These are phyloP conservation scores for Garrulus glandarius DNA, from an alignment of 2,797 vertebrate genomes.

Conservation along the genomic window DNA sequence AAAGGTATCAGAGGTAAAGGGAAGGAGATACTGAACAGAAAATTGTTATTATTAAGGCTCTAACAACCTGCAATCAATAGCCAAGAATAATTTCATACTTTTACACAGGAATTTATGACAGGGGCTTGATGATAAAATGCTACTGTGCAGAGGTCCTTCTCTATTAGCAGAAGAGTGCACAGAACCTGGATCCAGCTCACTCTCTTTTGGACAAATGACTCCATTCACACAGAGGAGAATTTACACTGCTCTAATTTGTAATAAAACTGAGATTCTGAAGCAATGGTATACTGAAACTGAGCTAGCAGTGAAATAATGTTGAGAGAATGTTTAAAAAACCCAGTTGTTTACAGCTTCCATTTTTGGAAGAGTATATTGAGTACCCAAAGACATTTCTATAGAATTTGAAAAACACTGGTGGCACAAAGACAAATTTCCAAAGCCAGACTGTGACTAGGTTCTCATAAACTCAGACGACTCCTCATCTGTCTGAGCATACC, in stretches of 20 bases:
- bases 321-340: conserved; percentile 21
- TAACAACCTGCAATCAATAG: conserved; percentile 67
- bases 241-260: conserved; percentile 14
- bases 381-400: conserved; percentile 30
- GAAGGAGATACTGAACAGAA: conserved; percentile 50
- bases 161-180: neutral
- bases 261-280: conserved; percentile 32
- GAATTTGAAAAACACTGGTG: conserved; percentile 49
- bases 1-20: conserved; percentile 35
- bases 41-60: conserved; percentile 55
- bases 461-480: conserved; percentile 63
- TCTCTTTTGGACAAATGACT: neutral
- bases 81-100: conserved; percentile 58
- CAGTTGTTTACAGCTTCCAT: conserved; percentile 4
- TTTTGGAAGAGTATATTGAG: neutral
- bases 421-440: conserved; percentile 59
- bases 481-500: conserved; percentile 60
- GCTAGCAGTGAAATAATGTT: conserved; percentile 13
- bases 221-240: neutral
- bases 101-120: conserved; percentile 40
- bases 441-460: conserved; percentile 41
- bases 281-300: neutral
- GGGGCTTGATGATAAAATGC: conserved; percentile 21
- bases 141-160: conserved; percentile 26
- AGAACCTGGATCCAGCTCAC: conserved; percentile 37